These are phyloP conservation scores for Actinernus sp. DNA, from an alignment of 92 coral and sea anemone species.

Conservation along the genomic window DNA sequence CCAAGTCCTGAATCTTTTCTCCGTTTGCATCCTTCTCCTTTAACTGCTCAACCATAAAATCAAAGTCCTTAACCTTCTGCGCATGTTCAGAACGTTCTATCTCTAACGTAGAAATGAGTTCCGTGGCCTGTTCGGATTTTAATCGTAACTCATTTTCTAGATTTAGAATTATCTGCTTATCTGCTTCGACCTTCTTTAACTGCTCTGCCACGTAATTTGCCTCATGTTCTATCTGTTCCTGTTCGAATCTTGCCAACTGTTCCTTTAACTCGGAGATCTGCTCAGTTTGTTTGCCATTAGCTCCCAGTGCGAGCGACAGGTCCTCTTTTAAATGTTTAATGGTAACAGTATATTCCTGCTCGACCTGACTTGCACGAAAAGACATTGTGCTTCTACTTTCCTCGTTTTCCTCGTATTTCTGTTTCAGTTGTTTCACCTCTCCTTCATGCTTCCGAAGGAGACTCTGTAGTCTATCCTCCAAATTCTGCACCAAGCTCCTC, in stretches of 20 bases:
- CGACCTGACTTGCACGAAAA: constrained; percentile 36
- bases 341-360: constrained; percentile 19
- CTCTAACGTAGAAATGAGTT: constrained; percentile 1
- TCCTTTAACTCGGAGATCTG: constrained; percentile 12
- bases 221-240: constrained; percentile 31
- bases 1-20: constrained; percentile 14
- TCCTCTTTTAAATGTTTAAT: constrained; percentile 58
- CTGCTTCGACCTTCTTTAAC: constrained; percentile 21
- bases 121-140: background rate
- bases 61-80: constrained; percentile 38
- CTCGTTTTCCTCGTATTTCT: constrained; percentile 19
- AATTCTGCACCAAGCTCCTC: constrained; percentile 44
- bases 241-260: constrained; percentile 32
- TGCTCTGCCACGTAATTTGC: constrained; percentile 62
- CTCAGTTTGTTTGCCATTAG: constrained; percentile 40
- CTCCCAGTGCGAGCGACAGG: constrained; percentile 36
- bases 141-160: constrained; percentile 17
- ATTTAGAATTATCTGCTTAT: constrained; percentile 1
- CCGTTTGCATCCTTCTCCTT: constrained; percentile 62
- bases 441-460: constrained; percentile 47
- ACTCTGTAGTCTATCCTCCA: constrained; percentile 55
- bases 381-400: background rate
- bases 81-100: constrained; percentile 37
- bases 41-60: constrained; percentile 43
- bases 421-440: constrained; percentile 29